Evolutionary conservation across 2,888 invertebrate species (phyloP), one percentile per base, ranked within the genome.

Genomic region (Ferdinandea cuprea): DNA sequence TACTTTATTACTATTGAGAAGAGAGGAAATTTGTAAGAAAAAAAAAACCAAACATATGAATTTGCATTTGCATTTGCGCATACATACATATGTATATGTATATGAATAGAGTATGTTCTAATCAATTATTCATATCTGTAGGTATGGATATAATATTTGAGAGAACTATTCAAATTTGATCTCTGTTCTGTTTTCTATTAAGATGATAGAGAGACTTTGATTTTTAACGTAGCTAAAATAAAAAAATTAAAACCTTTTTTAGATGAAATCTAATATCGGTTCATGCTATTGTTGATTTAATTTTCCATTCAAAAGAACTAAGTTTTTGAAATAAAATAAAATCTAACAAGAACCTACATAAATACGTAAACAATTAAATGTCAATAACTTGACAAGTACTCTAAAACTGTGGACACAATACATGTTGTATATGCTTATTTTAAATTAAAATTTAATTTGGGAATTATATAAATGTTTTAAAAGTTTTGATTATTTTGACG

Each of bases 401-500:
- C 11, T 9, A 44, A 19, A 44, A 44, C 3, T 19, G 7, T 7
- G 40, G 15, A 40, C 15, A 13, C 40, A 40, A 15, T 40, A 40
- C 40, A 13, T 40, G 5, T 40, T 40, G 40, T 7, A 15, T 19
- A 46, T 9, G 40, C 42, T 58, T 40, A 35, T 35, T 63, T 59
- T 44, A 44, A 17, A 30, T n/a, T 28, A 59, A 28, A 30, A 17
- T 46, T 2, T 46, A 32, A 32, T 32, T 21, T n/a, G 32, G 9
- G 21, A 19, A 11, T 61, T 32, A 37, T 4, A 11, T 28, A 13
- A 46, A 28, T n/a, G 15, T 35, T 37, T 66, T 30, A 66, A 66
- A 66, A 66, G 15, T 52, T 71, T 44, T 61, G 11, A 50, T 78
- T 78, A 52, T 76, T 71, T 54, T 65, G 59, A 9, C 68, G 77